Conservation (phyloP, 1,140 invertebrate genomes). For the Metaphire vulgaris region DNA sequence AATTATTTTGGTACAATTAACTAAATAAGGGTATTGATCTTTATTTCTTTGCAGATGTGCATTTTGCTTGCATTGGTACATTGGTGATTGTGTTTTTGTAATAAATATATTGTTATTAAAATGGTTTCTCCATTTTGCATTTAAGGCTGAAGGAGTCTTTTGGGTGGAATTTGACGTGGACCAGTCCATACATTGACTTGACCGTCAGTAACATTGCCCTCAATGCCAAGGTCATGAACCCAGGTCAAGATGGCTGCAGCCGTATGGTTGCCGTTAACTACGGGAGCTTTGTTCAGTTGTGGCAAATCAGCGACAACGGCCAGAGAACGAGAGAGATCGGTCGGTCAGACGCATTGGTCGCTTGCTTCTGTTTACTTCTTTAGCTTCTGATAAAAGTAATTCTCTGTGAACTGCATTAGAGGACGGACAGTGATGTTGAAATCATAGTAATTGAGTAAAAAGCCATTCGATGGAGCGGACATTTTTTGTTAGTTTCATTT, state of each 20-base stretch:
- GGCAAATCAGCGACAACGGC: slow-evolving; percentile 78
- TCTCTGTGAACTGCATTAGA: background rate
- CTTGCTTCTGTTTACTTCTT: background rate
- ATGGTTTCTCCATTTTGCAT: slow-evolving; percentile 37
- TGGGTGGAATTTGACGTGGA: slow-evolving; percentile 91
- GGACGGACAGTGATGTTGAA: too few relatives aligned
- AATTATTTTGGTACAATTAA: slow-evolving; percentile 6
- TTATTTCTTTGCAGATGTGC: background rate
- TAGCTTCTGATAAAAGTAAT: background rate
- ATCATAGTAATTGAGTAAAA: too few relatives aligned
- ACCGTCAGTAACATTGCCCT: slow-evolving; percentile 86
- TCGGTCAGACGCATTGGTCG: too few relatives aligned
- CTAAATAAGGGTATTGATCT: background rate
- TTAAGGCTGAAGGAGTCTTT: slow-evolving; percentile 89
- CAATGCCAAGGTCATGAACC: slow-evolving; percentile 77
- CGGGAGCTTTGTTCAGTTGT: slow-evolving; percentile 74
- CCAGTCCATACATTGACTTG: slow-evolving; percentile 80
- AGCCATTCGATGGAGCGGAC: too few relatives aligned
- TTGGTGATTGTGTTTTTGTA: background rate
- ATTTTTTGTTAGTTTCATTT: too few relatives aligned
- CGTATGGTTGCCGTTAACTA: slow-evolving; percentile 85
- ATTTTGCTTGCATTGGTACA: background rate
- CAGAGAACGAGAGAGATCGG: slow-evolving; percentile 67
- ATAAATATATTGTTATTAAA: slow-evolving; percentile 11
- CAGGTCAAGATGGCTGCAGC: slow-evolving; percentile 55